Conservation (phyloP, 1,140 invertebrate species). For the Drosophila orosa region DNA sequence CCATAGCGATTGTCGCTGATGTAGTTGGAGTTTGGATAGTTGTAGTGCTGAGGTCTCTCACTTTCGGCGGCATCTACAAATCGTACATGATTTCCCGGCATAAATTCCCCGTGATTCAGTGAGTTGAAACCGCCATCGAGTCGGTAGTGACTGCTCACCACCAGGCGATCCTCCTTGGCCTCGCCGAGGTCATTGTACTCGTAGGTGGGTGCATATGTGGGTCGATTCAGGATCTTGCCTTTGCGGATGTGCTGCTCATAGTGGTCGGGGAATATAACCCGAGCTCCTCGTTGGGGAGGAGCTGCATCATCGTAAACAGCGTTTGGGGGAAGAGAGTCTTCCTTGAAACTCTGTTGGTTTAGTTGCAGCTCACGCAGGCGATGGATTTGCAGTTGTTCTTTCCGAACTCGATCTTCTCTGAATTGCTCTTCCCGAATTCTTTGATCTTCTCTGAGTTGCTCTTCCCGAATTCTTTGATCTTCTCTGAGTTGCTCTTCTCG, state of each 20-base stretch:
- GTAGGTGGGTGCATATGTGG: slow-evolving; percentile 72
- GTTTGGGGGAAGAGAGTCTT: slow-evolving; percentile 37
- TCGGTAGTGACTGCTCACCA: slow-evolving; percentile 60
- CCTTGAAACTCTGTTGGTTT: slow-evolving; percentile 10
- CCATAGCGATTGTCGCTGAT: slow-evolving; percentile 70
- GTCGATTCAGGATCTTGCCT: slow-evolving; percentile 70
- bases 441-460: slow-evolving; percentile 20
- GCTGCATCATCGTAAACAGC: slow-evolving; percentile 63
- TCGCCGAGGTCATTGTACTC: slow-evolving; percentile 45
- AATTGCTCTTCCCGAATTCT: slow-evolving; percentile 17
- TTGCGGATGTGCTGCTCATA: slow-evolving; percentile 67
- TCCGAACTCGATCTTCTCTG: slow-evolving; percentile 11
- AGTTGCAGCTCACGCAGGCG: slow-evolving; percentile 13
- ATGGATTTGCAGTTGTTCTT: slow-evolving; percentile 7
- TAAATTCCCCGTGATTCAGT: slow-evolving; percentile 62
- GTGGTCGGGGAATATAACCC: slow-evolving; percentile 72
- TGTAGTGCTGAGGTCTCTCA: slow-evolving; percentile 37
- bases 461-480: slow-evolving; percentile 15
- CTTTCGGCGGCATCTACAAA: slow-evolving; percentile 22
- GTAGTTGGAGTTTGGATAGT: slow-evolving; percentile 71
- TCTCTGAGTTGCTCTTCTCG: slow-evolving; percentile 9
- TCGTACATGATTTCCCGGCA: slow-evolving; percentile 52
- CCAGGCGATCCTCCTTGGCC: slow-evolving; percentile 61
- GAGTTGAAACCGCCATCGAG: slow-evolving; percentile 41
- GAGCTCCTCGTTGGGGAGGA: slow-evolving; percentile 65